Conservation (phyloP, 2,113 vertebrate genomes). For the Microcebus jonahi region DNA sequence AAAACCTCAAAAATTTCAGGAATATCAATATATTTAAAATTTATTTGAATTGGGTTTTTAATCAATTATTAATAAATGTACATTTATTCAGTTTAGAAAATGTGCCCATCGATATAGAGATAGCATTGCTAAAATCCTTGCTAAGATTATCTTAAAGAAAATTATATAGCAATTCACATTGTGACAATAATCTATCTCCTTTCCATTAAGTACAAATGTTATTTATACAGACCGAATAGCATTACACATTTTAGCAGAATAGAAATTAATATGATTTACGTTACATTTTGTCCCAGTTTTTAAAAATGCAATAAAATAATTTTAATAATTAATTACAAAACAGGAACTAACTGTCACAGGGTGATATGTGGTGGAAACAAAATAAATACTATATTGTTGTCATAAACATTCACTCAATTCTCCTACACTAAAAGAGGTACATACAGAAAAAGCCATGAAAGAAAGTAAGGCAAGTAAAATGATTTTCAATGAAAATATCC, state of each 20-base stretch:
- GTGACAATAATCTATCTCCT: slow-evolving; percentile 41
- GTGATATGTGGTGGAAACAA: slow-evolving; percentile 28
- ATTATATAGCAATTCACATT: slow-evolving; percentile 26
- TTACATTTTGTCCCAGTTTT: slow-evolving; percentile 38
- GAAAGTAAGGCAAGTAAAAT: background rate
- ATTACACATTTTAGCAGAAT: slow-evolving; percentile 39
- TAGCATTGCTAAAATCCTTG: slow-evolving; percentile 1
- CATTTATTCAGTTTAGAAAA: background rate
- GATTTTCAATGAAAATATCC: background rate
- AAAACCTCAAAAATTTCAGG: background rate
- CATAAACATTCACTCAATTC: slow-evolving; percentile 34
- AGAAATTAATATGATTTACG: slow-evolving; percentile 62
- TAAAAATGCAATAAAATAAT: slow-evolving; percentile 57
- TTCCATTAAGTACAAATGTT: slow-evolving; percentile 44
- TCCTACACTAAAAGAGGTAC: background rate
- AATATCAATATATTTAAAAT: background rate
- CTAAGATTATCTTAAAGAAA: slow-evolving; percentile 19
- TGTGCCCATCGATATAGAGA: background rate
- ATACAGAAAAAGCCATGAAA: background rate
- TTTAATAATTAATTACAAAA: slow-evolving; percentile 75
- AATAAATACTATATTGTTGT: slow-evolving; percentile 29
- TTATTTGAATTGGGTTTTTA: background rate
- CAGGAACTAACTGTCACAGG: slow-evolving; percentile 59
- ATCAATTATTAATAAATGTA: background rate
- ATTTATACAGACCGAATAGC: slow-evolving; percentile 58